Percentiles rank a stretch among this genome's conserved stretches.
phyloP scores from a whole-genome alignment of 2,113 vertebrate species.

The Paraplagusia blochii region DNA sequence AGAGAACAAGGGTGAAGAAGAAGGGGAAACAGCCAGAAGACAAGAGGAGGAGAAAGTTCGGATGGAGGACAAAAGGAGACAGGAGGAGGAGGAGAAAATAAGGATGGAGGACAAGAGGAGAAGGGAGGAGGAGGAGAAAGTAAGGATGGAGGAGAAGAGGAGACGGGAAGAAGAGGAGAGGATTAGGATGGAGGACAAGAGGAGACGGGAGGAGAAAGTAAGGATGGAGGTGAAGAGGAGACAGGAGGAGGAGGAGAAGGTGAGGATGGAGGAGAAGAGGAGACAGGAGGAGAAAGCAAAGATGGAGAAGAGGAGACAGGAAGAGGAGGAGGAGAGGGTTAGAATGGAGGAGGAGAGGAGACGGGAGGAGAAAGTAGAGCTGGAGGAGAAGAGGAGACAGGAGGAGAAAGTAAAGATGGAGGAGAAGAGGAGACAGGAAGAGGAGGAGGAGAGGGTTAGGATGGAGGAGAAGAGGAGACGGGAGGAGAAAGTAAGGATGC shows the following conservation, averaged over 20 bases:
- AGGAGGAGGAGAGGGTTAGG: background rate
- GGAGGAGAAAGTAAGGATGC: no score
- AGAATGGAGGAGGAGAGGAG: background rate
- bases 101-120: constrained; percentile 1
- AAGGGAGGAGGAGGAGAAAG: constrained; percentile 12
- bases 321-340: background rate
- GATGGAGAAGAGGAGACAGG: background rate
- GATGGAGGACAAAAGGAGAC: constrained; percentile 6
- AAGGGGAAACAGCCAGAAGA: background rate
- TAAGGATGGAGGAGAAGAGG: constrained; percentile 7
- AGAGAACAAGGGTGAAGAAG: constrained; percentile 6
- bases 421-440: background rate
- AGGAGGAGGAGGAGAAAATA: background rate
- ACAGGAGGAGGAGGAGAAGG: constrained; percentile 5
- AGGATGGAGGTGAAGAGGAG: background rate
- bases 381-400: background rate
- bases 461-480: background rate
- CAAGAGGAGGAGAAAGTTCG: background rate
- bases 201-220: background rate
- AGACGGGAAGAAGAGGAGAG: constrained; percentile 18
- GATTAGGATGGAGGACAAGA: background rate
- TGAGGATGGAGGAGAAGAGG: background rate
- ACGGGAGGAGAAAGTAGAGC: background rate
- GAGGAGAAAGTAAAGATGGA: background rate
- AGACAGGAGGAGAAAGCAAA: background rate